Evolutionary conservation across 23 tunicate genomes (phyloP).

Genomic region (Botrylloides violaceus): DNA sequence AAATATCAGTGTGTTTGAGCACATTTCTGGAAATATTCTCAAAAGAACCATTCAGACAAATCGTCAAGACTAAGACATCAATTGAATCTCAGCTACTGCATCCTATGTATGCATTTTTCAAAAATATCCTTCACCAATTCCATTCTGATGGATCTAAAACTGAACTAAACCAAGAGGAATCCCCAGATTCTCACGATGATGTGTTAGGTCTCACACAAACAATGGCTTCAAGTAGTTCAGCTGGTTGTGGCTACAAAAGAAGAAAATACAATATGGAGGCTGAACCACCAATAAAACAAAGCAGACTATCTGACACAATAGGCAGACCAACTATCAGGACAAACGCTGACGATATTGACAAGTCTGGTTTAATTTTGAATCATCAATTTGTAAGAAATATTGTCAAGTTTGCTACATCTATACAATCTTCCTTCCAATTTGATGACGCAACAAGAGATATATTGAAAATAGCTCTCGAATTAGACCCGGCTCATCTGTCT

Average conservation of each 20-base stretch:
- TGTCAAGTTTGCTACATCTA: background rate
- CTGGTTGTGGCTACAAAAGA: conserved; percentile 1
- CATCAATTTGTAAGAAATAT: background rate
- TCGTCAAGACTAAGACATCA: no score
- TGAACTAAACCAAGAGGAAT: background rate
- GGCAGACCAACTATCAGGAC: background rate
- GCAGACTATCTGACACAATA: background rate
- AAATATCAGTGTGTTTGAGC: background rate
- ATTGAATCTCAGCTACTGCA: background rate
- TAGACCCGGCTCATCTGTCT: background rate
- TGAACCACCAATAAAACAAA: background rate
- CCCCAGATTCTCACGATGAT: background rate
- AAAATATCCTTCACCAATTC: background rate
- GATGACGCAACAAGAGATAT: background rate
- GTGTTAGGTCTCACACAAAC: conserved; percentile 8
- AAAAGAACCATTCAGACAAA: no score
- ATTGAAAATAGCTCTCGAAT: background rate
- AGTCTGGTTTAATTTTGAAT: background rate
- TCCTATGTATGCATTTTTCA: background rate
- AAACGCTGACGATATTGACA: background rate
- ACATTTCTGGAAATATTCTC: background rate
- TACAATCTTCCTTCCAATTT: background rate
- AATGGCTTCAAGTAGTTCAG: background rate
- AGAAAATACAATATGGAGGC: background rate
- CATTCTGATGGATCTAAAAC: no score